These are phyloP conservation scores for Thera britannica DNA, from an alignment of 2,888 invertebrate species.

Conservation along the genomic window DNA sequence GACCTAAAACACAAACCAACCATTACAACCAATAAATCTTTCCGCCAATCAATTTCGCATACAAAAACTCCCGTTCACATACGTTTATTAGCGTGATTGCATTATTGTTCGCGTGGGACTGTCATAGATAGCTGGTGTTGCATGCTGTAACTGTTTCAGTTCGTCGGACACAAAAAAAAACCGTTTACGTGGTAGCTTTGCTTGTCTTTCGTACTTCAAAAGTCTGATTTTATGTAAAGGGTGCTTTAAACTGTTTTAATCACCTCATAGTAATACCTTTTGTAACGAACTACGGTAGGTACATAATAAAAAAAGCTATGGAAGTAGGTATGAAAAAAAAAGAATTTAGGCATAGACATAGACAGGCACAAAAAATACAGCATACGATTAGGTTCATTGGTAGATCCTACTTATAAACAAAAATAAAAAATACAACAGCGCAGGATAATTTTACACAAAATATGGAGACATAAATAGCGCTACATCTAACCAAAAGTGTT, in stretches of 20 bases:
- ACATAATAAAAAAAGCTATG: too few species aligned
- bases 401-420: too few species aligned
- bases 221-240: too few species aligned
- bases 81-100: constrained; percentile 45
- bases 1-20: not conserved
- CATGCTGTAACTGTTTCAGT: constrained; percentile 2
- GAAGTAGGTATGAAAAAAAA: too few species aligned
- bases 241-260: too few species aligned
- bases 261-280: too few species aligned
- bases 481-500: constrained; percentile 3
- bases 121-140: constrained; percentile 39
- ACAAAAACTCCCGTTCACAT: constrained; percentile 37
- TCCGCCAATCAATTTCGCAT: constrained; percentile 34
- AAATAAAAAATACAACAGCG: too few species aligned
- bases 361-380: too few species aligned
- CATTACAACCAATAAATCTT: constrained; percentile 15
- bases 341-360: too few species aligned
- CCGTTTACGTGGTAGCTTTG: too few species aligned
- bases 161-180: not conserved
- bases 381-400: too few species aligned
- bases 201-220: not conserved
- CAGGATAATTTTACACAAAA: not conserved
- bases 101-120: constrained; percentile 49
- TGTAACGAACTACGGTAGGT: too few species aligned
- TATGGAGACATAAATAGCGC: not conserved